Base-by-base conservation (phyloP, 2,113 vertebrate genomes). In the Sclerurus mexicanus region DNA sequence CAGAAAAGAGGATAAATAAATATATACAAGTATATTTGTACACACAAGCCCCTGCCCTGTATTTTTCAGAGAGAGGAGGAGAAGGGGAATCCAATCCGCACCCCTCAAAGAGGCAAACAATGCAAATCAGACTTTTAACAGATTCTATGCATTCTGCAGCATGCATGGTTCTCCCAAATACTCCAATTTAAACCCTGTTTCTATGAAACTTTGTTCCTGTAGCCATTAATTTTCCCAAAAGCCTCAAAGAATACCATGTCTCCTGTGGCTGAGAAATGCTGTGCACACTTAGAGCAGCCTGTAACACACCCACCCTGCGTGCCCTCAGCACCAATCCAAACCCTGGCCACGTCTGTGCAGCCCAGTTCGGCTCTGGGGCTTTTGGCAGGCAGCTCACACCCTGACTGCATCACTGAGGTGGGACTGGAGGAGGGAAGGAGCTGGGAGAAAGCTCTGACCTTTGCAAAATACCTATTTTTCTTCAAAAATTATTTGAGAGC, bases 331-430 rank as follows among this genome's bases (percentile, higher is more conserved):
- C 33, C 82, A 56, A 2, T 2, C 31, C 67, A 33, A 47, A 11
- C 7, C 33, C 69, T 7, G 22, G 9, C 12, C 2, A 0, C 3
- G 13, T 8, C 14, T 3, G 23, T 5, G 53, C 53, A 52, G 73
- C 35, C 60, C 14, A 2, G 62, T 6, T 28, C 19, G 16, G 44
- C 42, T 7, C 69, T 2, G 3, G 15, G 55, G 40, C 13, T 33
- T 14, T 8, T 6, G 88, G 74, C 60, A 67, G 47, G 22, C 37
- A 19, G 52, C 53, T 49, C 2, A 2, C 28, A 53, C 53, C 49
- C 24, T 11, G 1, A 4, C 60, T 4, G 1, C 25, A 12, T 2
- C 50, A 30, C 53, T 30, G 16, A 10, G 1, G 0, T 25, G 24
- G 27, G 40, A 30, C 24, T 0, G 1, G 15, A 81, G 37, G 4